phyloP scores from a whole-genome alignment of 2,888 invertebrate genomes.

The Eueremaeus valkanovi region DNA sequence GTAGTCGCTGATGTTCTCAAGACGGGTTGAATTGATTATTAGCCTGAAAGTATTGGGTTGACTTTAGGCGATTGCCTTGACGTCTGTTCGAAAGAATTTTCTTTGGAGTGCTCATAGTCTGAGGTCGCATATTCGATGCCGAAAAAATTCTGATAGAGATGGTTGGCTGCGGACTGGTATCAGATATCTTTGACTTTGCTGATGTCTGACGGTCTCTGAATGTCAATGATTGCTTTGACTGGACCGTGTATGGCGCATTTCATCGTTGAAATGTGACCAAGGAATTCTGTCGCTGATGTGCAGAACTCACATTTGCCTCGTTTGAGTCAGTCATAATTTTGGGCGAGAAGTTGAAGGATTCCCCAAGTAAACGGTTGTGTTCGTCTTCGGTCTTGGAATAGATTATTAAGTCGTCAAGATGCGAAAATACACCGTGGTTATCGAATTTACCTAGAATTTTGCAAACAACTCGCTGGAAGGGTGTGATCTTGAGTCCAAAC shows the following conservation, averaged over 20 bases:
- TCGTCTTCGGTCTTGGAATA: constrained; percentile 43
- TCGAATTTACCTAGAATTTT: constrained; percentile 44
- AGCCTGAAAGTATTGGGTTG: too few species aligned
- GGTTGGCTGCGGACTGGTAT: too few species aligned
- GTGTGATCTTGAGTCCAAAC: constrained; percentile 46
- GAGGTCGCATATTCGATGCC: too few species aligned
- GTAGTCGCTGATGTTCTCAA: too few species aligned
- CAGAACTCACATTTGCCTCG: constrained; percentile 45
- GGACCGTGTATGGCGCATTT: constrained; percentile 41
- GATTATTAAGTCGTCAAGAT: constrained; percentile 47
- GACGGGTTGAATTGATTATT: too few species aligned
- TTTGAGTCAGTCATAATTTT: constrained; percentile 45
- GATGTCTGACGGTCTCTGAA: constrained; percentile 41
- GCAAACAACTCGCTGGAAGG: constrained; percentile 47
- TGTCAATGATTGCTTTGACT: constrained; percentile 44
- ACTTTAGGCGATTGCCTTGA: too few species aligned
- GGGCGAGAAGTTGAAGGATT: constrained; percentile 43
- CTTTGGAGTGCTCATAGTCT: too few species aligned
- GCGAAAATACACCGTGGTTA: constrained; percentile 44
- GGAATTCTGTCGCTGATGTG: constrained; percentile 40
- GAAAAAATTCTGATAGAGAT: too few species aligned
- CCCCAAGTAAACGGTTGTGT: constrained; percentile 42
- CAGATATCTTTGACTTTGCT: too few species aligned
- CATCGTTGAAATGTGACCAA: constrained; percentile 47
- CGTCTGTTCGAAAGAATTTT: too few species aligned